Percentiles rank a stretch among this genome's conserved stretches.
phyloP scores from a whole-genome alignment of 2,113 vertebrate species.

The Hippocampus barbouri region DNA sequence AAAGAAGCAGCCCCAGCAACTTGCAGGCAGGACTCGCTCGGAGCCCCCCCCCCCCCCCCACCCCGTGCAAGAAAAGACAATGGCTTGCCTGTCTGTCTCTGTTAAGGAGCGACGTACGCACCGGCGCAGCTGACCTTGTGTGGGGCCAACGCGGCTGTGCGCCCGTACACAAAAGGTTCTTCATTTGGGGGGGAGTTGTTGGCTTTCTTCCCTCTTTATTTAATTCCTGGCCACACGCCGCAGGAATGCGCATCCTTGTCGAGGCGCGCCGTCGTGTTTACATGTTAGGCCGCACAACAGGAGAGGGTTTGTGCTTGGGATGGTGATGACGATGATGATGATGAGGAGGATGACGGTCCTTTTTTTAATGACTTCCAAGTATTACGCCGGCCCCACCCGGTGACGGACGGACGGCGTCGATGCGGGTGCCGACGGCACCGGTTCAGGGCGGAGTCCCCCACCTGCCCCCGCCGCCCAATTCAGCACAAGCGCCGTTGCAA shows the following conservation, averaged over 20 bases:
- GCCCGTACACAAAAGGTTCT: conserved; percentile 35
- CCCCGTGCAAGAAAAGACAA: conserved; percentile 53
- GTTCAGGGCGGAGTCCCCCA: no score
- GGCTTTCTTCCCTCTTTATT: accelerated
- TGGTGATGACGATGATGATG: background rate
- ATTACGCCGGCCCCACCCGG: conserved; percentile 10
- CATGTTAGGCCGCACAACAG: conserved; percentile 47
- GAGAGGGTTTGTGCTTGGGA: conserved; percentile 7
- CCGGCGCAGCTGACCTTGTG: conserved; percentile 50
- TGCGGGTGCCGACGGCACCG: no score
- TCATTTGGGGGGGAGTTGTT: conserved; percentile 46
- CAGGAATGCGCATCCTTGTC: conserved; percentile 69
- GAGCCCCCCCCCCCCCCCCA: no score
- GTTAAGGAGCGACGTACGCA: conserved; percentile 3
- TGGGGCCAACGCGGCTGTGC: conserved; percentile 48
- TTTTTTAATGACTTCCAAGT: conserved; percentile 51
- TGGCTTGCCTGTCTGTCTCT: conserved; percentile 46
- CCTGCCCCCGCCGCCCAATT: no score
- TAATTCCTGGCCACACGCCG: conserved; percentile 49
- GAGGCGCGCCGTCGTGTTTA: conserved; percentile 36
- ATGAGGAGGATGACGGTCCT: conserved; percentile 5
- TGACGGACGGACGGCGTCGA: no score
- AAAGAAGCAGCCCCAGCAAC: background rate
- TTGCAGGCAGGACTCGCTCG: conserved; percentile 27
- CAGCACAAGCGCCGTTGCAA: no score